Conservation (phyloP, 2,888 invertebrate species). For the Chloroclystis v-ata region DNA sequence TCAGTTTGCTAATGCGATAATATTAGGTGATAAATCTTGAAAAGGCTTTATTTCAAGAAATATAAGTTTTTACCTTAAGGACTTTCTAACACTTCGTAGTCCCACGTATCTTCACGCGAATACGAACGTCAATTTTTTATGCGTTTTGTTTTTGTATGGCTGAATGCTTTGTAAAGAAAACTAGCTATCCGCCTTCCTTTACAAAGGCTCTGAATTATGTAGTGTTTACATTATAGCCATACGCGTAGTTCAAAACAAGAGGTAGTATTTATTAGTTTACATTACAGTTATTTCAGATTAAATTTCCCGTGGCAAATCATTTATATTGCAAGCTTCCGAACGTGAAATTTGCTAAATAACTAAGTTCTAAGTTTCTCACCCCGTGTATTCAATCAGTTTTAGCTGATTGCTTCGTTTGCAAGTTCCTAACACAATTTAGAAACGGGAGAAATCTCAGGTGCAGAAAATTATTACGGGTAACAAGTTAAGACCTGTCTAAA, state of each 20-base stretch:
- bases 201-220: conserved; percentile 1
- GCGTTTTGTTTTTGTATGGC: conserved; percentile 7
- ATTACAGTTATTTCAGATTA: too few species aligned
- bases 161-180: conserved; percentile 13
- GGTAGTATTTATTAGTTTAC: too few species aligned
- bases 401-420: conserved; percentile 15
- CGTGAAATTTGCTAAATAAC: background rate
- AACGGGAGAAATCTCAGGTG: conserved; percentile 4
- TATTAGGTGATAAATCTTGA: too few species aligned
- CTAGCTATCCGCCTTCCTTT: background rate
- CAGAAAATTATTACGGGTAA: conserved; percentile 1
- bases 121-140: conserved; percentile 22
- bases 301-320: too few species aligned
- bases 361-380: background rate
- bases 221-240: background rate
- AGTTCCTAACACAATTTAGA: conserved; percentile 16
- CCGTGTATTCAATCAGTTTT: conserved; percentile 12
- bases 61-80: too few species aligned
- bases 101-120: too few species aligned
- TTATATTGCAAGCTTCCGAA: background rate
- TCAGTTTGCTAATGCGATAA: too few species aligned
- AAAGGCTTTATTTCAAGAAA: too few species aligned
- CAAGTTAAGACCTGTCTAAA: background rate
- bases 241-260: too few species aligned
- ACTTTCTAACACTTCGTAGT: too few species aligned